Percentiles rank a stretch among this genome's conserved stretches.
These are phyloP conservation scores for Channa argus DNA, from an alignment of 2,113 vertebrate species.

Conservation along the genomic window DNA sequence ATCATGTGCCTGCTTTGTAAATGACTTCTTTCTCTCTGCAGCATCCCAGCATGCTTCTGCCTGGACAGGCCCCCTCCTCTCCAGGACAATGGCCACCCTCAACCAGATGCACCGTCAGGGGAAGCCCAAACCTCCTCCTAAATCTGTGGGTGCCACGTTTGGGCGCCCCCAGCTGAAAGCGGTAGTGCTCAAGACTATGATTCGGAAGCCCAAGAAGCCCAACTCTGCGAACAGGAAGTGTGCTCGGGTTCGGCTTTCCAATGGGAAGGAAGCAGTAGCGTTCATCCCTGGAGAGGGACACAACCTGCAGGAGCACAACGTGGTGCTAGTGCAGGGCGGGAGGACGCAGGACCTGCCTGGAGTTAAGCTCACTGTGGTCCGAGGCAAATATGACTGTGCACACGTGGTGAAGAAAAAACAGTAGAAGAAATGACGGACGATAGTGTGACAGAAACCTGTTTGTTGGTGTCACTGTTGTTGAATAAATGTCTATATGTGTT, in stretches of 20 bases:
- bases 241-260: conserved; percentile 89
- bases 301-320: conserved; percentile 93
- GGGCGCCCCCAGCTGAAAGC: conserved; percentile 91
- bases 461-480: neutral
- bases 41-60: conserved; percentile 54
- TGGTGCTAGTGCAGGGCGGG: conserved; percentile 91
- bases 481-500: conserved; percentile 11
- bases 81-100: conserved; percentile 90
- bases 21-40: conserved; percentile 16
- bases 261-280: conserved; percentile 87
- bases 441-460: neutral
- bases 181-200: conserved; percentile 90
- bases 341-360: conserved; percentile 93
- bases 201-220: conserved; percentile 95
- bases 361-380: conserved; percentile 88
- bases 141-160: conserved; percentile 67
- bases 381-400: conserved; percentile 88
- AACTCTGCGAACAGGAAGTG: conserved; percentile 97
- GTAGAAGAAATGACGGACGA: conserved; percentile 30
- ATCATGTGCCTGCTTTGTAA: no score
- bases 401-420: conserved; percentile 87
- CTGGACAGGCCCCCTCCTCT: conserved; percentile 65
- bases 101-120: conserved; percentile 93
- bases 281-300: conserved; percentile 95
- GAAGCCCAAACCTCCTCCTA: conserved; percentile 41